Conservation (phyloP, 2,113 vertebrate species). For the Miniopterus natalensis region DNA sequence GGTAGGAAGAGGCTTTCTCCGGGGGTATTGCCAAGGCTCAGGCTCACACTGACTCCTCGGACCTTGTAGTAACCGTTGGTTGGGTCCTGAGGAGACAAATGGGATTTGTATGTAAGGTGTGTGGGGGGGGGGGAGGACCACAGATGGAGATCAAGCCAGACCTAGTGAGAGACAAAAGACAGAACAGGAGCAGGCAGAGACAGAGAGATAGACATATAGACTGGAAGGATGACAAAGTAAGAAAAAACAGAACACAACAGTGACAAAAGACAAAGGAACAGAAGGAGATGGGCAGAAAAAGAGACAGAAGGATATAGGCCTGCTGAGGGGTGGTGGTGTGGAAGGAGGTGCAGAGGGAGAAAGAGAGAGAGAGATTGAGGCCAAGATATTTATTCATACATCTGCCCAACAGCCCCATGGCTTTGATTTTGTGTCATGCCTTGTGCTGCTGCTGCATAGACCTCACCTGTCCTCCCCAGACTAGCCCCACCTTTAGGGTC, state of each 20-base stretch:
- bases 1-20: constrained; percentile 81
- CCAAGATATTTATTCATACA: neutral
- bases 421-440: neutral
- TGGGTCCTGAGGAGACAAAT: constrained; percentile 89
- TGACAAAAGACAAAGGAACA: neutral
- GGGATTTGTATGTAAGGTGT: neutral
- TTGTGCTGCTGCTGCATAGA: neutral
- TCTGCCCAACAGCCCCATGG: neutral
- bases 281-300: constrained; percentile 30
- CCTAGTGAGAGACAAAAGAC: neutral
- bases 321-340: neutral
- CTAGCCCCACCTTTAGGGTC: neutral
- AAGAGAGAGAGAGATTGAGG: neutral
- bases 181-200: neutral
- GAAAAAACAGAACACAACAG: neutral
- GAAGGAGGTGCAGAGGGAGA: neutral
- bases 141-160: neutral
- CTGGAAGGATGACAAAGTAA: neutral
- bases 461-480: neutral
- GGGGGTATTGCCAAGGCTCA: constrained; percentile 77
- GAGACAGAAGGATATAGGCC: neutral
- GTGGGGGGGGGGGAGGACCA: neutral
- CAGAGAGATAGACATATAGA: neutral
- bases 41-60: constrained; percentile 87
- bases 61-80: constrained; percentile 97